Conservation (phyloP, 2,888 invertebrate genomes). For the Tipula lateralis region DNA sequence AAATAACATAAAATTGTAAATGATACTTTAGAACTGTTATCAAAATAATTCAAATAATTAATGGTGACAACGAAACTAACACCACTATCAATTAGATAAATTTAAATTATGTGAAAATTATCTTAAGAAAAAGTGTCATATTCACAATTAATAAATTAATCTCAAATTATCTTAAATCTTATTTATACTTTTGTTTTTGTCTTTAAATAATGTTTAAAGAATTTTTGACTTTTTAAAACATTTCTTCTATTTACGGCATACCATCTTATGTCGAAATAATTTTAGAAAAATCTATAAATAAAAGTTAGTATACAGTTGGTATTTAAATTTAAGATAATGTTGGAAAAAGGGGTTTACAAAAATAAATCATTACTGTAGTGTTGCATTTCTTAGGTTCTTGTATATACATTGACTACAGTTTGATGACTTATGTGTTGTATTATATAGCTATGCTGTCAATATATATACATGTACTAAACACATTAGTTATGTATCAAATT, state of each 20-base stretch:
- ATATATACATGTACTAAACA: neutral
- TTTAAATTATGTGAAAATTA: constrained; percentile 11
- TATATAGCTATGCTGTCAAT: neutral
- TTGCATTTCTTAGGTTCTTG: neutral
- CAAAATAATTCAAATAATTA: neutral
- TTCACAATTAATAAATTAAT: constrained; percentile 19
- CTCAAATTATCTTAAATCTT: neutral
- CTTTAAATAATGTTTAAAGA: neutral
- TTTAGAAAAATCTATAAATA: neutral
- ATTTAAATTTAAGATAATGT: neutral
- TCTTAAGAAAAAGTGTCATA: neutral
- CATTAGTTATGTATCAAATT: neutral
- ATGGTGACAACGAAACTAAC: neutral
- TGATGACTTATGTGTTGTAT: neutral
- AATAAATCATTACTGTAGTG: neutral
- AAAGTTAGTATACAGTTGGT: neutral
- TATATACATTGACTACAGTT: neutral
- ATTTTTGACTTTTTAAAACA: neutral
- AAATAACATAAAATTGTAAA: no score
- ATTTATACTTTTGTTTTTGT: neutral
- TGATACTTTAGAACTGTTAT: neutral
- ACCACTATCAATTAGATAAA: neutral
- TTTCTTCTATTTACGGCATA: constrained; percentile 11
- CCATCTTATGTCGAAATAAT: neutral
- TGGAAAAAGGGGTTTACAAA: neutral